Base-by-base conservation (phyloP, 30 jellyfish, hydroid and myxozoan genomes). In the Phacellophora camtschatica region DNA sequence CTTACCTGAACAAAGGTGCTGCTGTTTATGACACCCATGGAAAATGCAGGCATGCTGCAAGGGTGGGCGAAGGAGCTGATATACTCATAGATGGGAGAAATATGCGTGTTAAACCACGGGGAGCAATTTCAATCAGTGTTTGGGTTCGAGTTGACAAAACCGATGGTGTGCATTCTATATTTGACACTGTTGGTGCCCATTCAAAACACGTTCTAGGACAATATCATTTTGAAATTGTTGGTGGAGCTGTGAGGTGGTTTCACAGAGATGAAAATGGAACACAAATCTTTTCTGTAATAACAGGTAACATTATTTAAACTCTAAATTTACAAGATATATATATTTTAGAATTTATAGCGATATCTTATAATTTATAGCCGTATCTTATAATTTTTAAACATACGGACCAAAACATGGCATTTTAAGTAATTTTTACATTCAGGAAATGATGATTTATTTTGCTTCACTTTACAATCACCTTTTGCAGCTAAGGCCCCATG, bases 241-340 rank as follows among this genome's bases (percentile, higher is more conserved):
- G 96, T 18, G 99, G 99, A 5, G 97, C 90, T 56, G 99, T 93
- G 1, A 70, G 99, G 33, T 93, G 99, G 99, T 93, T 93, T 73
- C 99, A 93, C 55, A 59, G 99, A 49, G 87, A 93, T 69, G 99
- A 93, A 68, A 93, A 96, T 34, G 97, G 87, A 24, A 78, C 82
- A 5, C 82, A 66, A 36, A 86, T 93, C 20, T 93, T 93, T 54
- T 87, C 87, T 51, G 95, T 76, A 2, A 86, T 85, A 2, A 93
- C 99, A 93, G 99, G 99, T 93, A 71, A 19, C 81, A 12, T 13
- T 42, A 18, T 4, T 2, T 10, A 10, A 70, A 9, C 24, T 5
- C n/a, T 9, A 50, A 24, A 24, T 74, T 45, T 46, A 29, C 10
- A 29, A 2, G 34, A 5, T 36, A 37, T 3, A 69, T 30, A 16